Conservation (phyloP, 1,140 invertebrate genomes). For the Drosophila navojoa region DNA sequence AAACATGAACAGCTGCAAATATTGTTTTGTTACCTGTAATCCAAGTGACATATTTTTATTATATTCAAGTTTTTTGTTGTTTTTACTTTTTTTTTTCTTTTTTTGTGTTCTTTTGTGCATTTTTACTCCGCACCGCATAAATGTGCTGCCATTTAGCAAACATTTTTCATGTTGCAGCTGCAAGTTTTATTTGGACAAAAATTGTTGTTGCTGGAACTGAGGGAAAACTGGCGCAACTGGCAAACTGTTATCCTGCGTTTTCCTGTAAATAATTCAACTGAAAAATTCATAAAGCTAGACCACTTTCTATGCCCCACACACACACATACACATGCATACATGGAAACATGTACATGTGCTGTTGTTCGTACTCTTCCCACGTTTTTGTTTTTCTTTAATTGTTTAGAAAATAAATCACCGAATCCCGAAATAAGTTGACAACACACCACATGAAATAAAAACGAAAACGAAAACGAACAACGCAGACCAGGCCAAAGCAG, state of each 20-base stretch:
- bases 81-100: too few species aligned
- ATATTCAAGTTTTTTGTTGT: not conserved
- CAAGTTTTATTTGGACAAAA: conserved; percentile 32
- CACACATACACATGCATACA: not conserved
- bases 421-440: conserved; percentile 72
- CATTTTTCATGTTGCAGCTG: conserved; percentile 46
- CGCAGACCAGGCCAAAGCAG: not conserved
- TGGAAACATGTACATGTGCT: conserved; percentile 12
- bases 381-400: conserved; percentile 72
- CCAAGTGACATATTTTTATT: conserved; percentile 35
- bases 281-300: conserved; percentile 71
- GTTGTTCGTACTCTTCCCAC: not conserved
- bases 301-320: conserved; percentile 23
- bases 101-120: not conserved
- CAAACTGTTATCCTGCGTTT: conserved; percentile 59
- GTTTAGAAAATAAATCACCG: conserved; percentile 79
- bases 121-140: conserved; percentile 15
- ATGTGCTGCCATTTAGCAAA: conserved; percentile 51
- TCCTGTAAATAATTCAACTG: conserved; percentile 74
- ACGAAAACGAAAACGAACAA: conserved; percentile 24
- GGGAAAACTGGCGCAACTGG: conserved; percentile 38
- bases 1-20: conserved; percentile 37
- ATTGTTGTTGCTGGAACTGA: conserved; percentile 15
- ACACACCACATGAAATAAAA: conserved; percentile 70
- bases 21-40: conserved; percentile 19